phyloP scores from a whole-genome alignment of 2,113 vertebrate species.

The Bothrops jararaca region DNA sequence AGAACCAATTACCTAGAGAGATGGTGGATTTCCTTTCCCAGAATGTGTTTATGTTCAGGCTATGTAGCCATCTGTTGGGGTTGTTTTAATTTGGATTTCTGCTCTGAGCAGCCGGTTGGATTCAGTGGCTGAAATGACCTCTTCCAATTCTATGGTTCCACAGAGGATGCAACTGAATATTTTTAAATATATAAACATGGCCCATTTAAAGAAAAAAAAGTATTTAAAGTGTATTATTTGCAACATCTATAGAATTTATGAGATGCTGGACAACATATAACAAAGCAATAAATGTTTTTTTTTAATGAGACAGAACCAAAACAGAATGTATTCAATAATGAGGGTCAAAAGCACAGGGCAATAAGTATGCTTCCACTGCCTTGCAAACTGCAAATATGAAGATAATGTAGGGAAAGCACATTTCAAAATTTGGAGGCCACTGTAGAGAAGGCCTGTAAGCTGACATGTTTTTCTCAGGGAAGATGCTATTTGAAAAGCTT shows the following conservation, averaged over 20 bases:
- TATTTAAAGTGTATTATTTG: neutral
- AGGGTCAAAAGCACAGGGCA: neutral
- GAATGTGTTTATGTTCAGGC: neutral
- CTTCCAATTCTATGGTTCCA: neutral
- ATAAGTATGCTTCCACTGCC: neutral
- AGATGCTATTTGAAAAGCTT: neutral
- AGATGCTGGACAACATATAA: neutral
- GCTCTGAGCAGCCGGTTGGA: neutral
- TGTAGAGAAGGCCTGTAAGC: neutral
- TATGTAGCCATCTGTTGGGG: neutral
- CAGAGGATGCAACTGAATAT: neutral
- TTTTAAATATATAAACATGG: neutral
- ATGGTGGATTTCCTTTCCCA: neutral
- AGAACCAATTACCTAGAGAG: neutral
- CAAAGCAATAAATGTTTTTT: neutral
- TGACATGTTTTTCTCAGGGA: neutral
- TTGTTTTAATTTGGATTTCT: neutral
- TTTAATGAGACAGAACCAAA: neutral
- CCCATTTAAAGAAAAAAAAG: neutral
- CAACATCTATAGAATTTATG: neutral
- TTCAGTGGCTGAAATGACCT: neutral
- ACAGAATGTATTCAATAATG: neutral
- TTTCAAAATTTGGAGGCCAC: neutral
- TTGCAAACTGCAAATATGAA: neutral
- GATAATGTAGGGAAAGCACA: neutral